These are phyloP conservation scores for Ceratotherium simum DNA, from an alignment of 2,113 vertebrate species.

Conservation along the genomic window DNA sequence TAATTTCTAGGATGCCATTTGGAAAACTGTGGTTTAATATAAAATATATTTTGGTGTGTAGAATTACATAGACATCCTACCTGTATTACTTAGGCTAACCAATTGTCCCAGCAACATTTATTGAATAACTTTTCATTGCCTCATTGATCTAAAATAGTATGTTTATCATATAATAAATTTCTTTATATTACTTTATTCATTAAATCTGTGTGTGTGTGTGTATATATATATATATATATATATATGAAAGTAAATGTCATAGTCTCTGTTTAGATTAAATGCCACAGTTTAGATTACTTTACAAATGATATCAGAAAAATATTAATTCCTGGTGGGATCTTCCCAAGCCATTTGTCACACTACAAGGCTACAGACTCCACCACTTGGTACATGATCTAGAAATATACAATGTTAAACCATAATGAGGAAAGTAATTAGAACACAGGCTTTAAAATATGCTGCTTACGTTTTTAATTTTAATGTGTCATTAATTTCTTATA, in stretches of 20 bases:
- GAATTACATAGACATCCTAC: background rate
- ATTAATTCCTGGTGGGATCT: background rate
- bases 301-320: background rate
- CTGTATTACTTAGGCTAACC: background rate
- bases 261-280: background rate
- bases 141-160: background rate
- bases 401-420: background rate
- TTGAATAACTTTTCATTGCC: background rate
- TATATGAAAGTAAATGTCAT: background rate
- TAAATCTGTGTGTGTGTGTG: background rate
- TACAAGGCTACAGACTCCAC: background rate
- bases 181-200: background rate
- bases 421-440: constrained; percentile 50
- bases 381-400: background rate
- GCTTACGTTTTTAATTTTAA: background rate
- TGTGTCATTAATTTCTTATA: constrained; percentile 51
- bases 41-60: background rate
- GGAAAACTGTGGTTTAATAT: background rate
- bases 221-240: background rate
- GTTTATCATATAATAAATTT: background rate
- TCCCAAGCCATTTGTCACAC: background rate
- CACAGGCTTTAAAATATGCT: background rate
- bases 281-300: background rate
- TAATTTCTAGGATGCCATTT: background rate
- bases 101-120: background rate